Conservation (phyloP, 2,113 vertebrate species). For the Pontoporia blainvillei region DNA sequence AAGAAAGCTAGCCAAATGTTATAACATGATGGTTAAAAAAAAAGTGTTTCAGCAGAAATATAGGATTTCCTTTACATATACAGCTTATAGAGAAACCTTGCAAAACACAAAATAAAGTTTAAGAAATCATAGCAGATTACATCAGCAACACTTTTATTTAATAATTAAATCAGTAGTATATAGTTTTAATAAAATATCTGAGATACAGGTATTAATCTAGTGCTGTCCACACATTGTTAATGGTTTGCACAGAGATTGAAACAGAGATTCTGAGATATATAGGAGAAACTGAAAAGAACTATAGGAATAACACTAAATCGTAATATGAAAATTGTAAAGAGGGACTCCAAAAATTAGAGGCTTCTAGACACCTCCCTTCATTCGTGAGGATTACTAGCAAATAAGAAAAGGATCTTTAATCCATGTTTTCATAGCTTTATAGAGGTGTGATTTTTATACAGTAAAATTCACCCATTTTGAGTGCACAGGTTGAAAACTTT, state of each 20-base stretch:
- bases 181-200: background rate
- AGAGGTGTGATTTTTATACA: background rate
- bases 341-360: background rate
- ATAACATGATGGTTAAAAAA: background rate
- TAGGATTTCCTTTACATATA: background rate
- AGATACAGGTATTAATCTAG: background rate
- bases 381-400: background rate
- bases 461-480: background rate
- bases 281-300: background rate
- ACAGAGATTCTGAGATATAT: background rate
- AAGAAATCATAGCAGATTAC: background rate
- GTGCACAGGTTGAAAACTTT: background rate
- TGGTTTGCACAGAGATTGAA: background rate
- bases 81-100: background rate
- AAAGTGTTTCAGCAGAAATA: background rate
- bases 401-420: background rate
- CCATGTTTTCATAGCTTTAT: background rate
- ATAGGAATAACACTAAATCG: background rate
- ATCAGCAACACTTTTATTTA: background rate
- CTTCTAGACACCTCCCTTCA: background rate
- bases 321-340: background rate
- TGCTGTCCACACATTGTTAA: background rate
- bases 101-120: background rate
- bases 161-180: background rate
- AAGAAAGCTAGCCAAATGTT: background rate